phyloP scores from a whole-genome alignment of 2,797 vertebrate species.

The Novumbra hubbsi region DNA sequence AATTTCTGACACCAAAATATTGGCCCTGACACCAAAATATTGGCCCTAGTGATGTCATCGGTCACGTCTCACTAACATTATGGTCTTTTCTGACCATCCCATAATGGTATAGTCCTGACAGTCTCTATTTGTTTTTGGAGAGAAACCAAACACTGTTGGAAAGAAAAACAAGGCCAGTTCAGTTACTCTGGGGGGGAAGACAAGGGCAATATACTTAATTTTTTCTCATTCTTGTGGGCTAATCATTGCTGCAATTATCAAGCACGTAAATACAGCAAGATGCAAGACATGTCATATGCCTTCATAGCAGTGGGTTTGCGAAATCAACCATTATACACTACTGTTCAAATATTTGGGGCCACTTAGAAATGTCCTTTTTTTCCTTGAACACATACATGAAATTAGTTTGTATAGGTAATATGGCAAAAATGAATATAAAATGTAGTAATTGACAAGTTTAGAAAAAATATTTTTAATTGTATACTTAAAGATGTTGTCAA shows the following conservation, averaged over 20 bases:
- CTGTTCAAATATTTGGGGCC: no score
- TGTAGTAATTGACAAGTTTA: no score
- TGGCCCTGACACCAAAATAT: neutral
- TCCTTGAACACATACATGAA: no score
- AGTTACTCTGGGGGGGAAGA: neutral
- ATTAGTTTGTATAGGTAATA: no score
- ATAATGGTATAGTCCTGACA: neutral
- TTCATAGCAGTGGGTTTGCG: no score
- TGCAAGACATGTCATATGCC: no score
- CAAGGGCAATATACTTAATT: neutral
- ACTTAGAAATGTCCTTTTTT: no score
- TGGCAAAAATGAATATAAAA: no score
- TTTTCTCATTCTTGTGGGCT: neutral
- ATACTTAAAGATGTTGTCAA: no score
- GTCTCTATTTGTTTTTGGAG: neutral
- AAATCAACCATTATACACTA: no score
- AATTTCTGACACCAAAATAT: neutral
- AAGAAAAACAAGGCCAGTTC: constrained; percentile 2
- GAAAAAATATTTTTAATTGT: no score
- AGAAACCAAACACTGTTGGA: neutral
- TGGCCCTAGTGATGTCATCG: neutral
- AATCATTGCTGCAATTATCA: neutral
- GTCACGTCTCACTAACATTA: neutral
- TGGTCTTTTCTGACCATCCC: neutral
- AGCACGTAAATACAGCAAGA: no score